Base-by-base conservation (phyloP, 2,113 vertebrate species). In the Benitochromis conjunctus region DNA sequence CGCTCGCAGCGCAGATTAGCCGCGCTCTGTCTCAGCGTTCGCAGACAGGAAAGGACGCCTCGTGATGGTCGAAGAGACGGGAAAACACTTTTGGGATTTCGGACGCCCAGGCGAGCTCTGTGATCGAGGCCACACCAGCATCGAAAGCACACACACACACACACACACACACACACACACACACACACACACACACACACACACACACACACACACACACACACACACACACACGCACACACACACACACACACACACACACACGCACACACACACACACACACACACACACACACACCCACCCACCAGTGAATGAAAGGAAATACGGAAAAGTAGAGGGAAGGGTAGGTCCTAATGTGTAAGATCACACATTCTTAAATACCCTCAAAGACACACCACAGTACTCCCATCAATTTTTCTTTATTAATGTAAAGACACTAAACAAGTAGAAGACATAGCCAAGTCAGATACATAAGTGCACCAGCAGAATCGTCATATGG, bases 371-470 rank as follows among this genome's bases (percentile, higher is more conserved):
- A 18, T 46, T 71, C 24, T 48, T 74, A 46, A 48, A 29, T 48
- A 48, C 24, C 43, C 41, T 74, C 41, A 51, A 51, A 74, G 43
- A 29, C 51, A 9, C 21, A 55, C 4, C 34, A n/a, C 16, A 46
- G 4, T 4, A 79, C 57, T 18, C 7, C 66, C 34, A 53, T 69
- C 86, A 26, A 86, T 77, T 69, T 51, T 64, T 93, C 90, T 95
- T 95, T 94, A 94, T 93, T 94, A 76, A 90, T 86, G 78, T 83
- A 89, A 93, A 82, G 19, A 89, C 89, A 90, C 76, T 86, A 82
- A 91, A 94, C 60, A 81, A 16, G 36, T 87, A 85, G 85, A 85
- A 88, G 58, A 92, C 80, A 86, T 16, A 64, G 21, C 69, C 81
- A 88, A 19, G 60, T 66, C 57, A 77, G 77, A 83, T 82, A 92